phyloP scores from a whole-genome alignment of 1,140 invertebrate species.

The Drosophila tropicalis region DNA sequence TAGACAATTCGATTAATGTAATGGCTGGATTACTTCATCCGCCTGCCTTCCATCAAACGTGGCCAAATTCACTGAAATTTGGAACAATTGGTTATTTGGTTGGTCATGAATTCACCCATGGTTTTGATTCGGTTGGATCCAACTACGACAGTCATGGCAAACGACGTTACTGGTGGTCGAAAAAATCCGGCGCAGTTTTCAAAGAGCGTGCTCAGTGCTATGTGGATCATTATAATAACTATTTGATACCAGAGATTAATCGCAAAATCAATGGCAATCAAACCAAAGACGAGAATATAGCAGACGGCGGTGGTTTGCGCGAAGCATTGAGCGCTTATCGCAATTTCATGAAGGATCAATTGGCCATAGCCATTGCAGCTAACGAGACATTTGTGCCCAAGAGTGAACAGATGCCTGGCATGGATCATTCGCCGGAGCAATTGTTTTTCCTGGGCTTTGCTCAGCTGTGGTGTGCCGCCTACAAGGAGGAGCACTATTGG shows the following conservation, averaged over 20 bases:
- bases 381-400: constrained; percentile 75
- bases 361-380: constrained; percentile 62
- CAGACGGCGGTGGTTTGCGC: constrained; percentile 94
- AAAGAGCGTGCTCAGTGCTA: constrained; percentile 87
- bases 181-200: constrained; percentile 60
- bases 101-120: constrained; percentile 77
- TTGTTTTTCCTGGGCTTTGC: constrained; percentile 96
- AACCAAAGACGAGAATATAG: constrained; percentile 89
- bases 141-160: constrained; percentile 49
- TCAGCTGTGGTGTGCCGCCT: constrained; percentile 85
- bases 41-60: constrained; percentile 92
- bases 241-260: constrained; percentile 84
- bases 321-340: constrained; percentile 93
- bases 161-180: constrained; percentile 74
- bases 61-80: constrained; percentile 72
- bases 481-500: constrained; percentile 71
- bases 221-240: constrained; percentile 87
- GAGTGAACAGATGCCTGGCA: constrained; percentile 89
- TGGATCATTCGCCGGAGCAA: constrained; percentile 92
- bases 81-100: constrained; percentile 71
- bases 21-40: constrained; percentile 95
- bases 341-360: constrained; percentile 53
- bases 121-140: constrained; percentile 65
- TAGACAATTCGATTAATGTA: constrained; percentile 75
- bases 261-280: constrained; percentile 85